Evolutionary conservation across 92 coral and sea anemone species (phyloP), one percentile per base, ranked within the genome.

Genomic region (Porites rus): DNA sequence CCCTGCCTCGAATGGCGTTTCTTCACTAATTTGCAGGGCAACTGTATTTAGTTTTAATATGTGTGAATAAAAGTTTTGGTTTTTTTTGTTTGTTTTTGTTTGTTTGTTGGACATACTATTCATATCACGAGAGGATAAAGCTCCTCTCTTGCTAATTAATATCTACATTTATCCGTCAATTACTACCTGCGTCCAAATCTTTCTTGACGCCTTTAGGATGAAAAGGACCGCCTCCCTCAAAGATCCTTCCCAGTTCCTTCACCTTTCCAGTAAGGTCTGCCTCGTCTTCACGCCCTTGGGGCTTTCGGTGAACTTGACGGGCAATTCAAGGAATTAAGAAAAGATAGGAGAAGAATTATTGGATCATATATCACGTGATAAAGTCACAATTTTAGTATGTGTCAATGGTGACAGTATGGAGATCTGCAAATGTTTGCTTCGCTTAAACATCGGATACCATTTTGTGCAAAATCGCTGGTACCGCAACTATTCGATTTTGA

Each of bases 141-240:
- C 46, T 4, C 46, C 46, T 38, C 46, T 38, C 6, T 38, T 38
- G 61, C 61, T 56, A 11, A 54, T 54, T 54, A 7, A 10, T 56
- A 14, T 56, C 16, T 56, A 56, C 13, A 62, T 11, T 62, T 7
- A 20, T 62, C 18, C n/a, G 66, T 7, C 66, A 62, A 62, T 25
- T 10, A 4, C 10, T 80, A 81, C 86, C 86, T 81, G 12, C 62
- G 46, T 81, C 77, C 12, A 54, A 54, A 51, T 70, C 69, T 31
- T 38, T 81, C 66, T 59, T 81, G 21, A 17, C 52, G 18, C 69
- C 11, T 76, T 67, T 65, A 11, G 77, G 63, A 19, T 65, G 76
- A 10, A 76, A 51, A 10, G 88, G 88, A 7, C 83, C 88, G 5
- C 88, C 88, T 58, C 83, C 77, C 21, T 85, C 88, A 51, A 85